Evolutionary conservation across 1,140 invertebrate genomes (phyloP), one percentile per base, ranked within the genome.

Genomic region (Nilaparvata lugens): DNA sequence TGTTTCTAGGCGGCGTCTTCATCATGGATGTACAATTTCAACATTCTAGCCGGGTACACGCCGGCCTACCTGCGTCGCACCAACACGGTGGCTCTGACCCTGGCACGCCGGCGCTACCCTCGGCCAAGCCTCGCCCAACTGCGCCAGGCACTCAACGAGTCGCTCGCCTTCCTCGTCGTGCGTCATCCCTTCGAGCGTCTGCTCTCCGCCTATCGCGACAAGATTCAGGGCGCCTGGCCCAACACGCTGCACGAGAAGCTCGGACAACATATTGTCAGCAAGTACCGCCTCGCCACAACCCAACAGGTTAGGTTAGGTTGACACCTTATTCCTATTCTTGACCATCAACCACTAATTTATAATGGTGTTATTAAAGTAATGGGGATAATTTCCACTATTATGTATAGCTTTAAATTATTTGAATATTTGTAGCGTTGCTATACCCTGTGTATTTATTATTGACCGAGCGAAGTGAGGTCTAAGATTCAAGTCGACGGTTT

Each of bases 21-120:
- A 1, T 90, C 89, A 0, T 92, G 89, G 89, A 89, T 93, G 86
- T 91, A 89, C 73, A 91, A 91, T 74, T 91, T 91, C 68, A 91
- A 91, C 74, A 73, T 89, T 56, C 80, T 91, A 68, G 88, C 88
- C 14, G 88, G 88, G 74, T 83, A 89, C 72, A 82, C 82, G 51
- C 80, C 85, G n/a, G 79, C 82, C 35, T 89, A 87, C 74, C 73
- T 91, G 61, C 84, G 83, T 63, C 81, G 83, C 65, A 89, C 83
- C 48, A 87, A 88, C 69, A 80, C 83, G 64, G 86, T 90, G 48
- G 86, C 87, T 18, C 77, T 91, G 24, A 81, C 81, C 60, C 73
- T 92, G 67, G 89, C 89, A 1, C 78, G 89, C 60, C 83, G 85
- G 66, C 84, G 83, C 66, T 92, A 91, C 73, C 85, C 86, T 9